A percentile compares a stretch with the other conserved stretches of the same genome.
These are phyloP conservation scores for Falco biarmicus DNA, from an alignment of 2,797 vertebrate species.

Conservation along the genomic window DNA sequence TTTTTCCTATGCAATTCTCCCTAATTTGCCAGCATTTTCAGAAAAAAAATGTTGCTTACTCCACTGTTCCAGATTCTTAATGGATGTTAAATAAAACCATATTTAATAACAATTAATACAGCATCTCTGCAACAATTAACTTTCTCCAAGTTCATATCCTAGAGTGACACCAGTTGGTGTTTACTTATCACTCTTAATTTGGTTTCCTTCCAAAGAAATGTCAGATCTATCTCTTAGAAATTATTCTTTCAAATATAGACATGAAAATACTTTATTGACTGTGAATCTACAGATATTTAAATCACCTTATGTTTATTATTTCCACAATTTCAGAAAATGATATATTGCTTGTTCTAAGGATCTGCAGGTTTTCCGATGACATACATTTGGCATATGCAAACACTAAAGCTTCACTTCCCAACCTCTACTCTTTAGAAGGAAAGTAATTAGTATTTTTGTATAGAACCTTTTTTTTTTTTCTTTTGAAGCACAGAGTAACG, in stretches of 20 bases:
- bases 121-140: neutral
- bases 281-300: neutral
- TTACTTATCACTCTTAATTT: neutral
- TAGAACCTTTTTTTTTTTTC: neutral
- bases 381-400: neutral
- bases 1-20: neutral
- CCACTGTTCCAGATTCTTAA: neutral
- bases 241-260: neutral
- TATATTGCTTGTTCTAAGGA: neutral
- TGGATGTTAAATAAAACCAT: neutral
- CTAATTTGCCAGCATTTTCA: neutral
- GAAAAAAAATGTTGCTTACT: neutral
- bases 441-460: neutral
- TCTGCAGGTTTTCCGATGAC: neutral
- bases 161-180: neutral
- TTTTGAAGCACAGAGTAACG: neutral
- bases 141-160: neutral
- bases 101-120: neutral
- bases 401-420: neutral
- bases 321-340: neutral
- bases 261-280: neutral
- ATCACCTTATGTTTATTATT: neutral
- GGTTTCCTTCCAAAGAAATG: neutral
- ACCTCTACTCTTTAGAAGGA: neutral
- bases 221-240: neutral